phyloP scores from a whole-genome alignment of 1,140 invertebrate species.

The Wiebesia pumilae region DNA sequence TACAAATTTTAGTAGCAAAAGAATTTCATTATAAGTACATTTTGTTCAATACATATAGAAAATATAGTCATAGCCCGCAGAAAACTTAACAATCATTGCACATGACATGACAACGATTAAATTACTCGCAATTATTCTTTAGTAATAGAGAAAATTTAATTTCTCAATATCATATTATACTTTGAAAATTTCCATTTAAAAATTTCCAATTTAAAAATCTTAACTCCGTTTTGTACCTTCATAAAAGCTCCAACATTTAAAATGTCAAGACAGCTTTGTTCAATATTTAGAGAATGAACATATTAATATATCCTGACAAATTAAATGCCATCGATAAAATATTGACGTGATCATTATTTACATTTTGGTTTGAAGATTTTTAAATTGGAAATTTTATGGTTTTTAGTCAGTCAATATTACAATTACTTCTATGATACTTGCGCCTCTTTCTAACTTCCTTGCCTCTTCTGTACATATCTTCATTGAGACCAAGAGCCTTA shows the following conservation, averaged over 20 bases:
- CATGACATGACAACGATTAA: slow-evolving; percentile 22
- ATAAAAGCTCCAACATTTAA: slow-evolving; percentile 33
- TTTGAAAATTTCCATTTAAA: slow-evolving; percentile 63
- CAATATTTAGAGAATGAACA: slow-evolving; percentile 16
- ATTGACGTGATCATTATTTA: slow-evolving; percentile 34
- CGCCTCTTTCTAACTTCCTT: slow-evolving; percentile 70
- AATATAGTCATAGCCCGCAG: slow-evolving; percentile 46
- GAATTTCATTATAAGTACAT: slow-evolving; percentile 51
- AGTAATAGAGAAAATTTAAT: not conserved
- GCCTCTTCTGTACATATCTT: slow-evolving; percentile 64
- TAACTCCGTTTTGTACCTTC: slow-evolving; percentile 5
- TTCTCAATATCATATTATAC: slow-evolving; percentile 28
- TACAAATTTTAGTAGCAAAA: slow-evolving; percentile 52
- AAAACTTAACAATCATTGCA: slow-evolving; percentile 49
- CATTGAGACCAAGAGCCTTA: slow-evolving; percentile 68
- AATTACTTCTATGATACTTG: slow-evolving; percentile 65
- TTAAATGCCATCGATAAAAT: slow-evolving; percentile 22
- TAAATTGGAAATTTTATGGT: slow-evolving; percentile 72
- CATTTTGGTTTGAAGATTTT: slow-evolving; percentile 50
- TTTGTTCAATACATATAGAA: slow-evolving; percentile 49
- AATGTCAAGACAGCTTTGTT: slow-evolving; percentile 31
- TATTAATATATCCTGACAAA: slow-evolving; percentile 31
- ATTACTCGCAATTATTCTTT: slow-evolving; percentile 24
- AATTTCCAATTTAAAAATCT: slow-evolving; percentile 69
- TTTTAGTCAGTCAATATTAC: slow-evolving; percentile 72